Base-by-base conservation (phyloP, 30 jellyfish, hydroid and myxozoan species). In the Turritopsis dohrnii region DNA sequence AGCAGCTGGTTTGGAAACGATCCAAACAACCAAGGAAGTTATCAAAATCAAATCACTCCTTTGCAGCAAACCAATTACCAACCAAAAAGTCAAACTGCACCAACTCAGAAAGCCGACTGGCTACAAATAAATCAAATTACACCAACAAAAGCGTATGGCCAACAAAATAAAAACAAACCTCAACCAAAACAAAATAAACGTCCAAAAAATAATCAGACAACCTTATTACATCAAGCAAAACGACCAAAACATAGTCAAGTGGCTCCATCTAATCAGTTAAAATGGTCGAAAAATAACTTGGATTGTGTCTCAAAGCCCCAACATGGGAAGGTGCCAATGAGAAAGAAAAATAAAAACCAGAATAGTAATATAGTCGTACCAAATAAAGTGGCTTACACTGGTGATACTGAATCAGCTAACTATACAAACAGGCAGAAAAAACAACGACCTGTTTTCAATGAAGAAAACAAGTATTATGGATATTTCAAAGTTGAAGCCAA, bases 401-500 rank as follows among this genome's bases (percentile, higher is more conserved):
- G 13, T 41, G 13, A 41, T 41, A 41, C 60, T 41, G 60, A 41
- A 5, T 13, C 60, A 41, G 60, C 60, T 41, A 41, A 41, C 13
- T 41, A 41, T 41, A 41, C 60, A 41, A 41, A 13, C 60, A 41
- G 60, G 13, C 60, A 27, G 77, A 69, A 69, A 23, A 69, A 69
- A 69, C 23, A 23, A 9, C 16, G 77, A n/a, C 77, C 77, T n/a
- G 17, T 27, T n/a, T 16, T 69, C 77, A 69, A 69, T 69, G 77
- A 69, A 69, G 77, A 69, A 1, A 27, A 69, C 30, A 1, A n/a
- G 0, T 23, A 23, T 23, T n/a, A 69, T n/a, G 77, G 77, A 1
- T 69, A 69, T 19, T 69, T 69, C 77, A n/a, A 69, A n/a, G 28
- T 69, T n/a, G 31, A 69, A 69, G 31, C 77, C 9, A n/a, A 27